Conservation (phyloP, 30 jellyfish, hydroid and myxozoan species). For the Aurelia sp. region DNA sequence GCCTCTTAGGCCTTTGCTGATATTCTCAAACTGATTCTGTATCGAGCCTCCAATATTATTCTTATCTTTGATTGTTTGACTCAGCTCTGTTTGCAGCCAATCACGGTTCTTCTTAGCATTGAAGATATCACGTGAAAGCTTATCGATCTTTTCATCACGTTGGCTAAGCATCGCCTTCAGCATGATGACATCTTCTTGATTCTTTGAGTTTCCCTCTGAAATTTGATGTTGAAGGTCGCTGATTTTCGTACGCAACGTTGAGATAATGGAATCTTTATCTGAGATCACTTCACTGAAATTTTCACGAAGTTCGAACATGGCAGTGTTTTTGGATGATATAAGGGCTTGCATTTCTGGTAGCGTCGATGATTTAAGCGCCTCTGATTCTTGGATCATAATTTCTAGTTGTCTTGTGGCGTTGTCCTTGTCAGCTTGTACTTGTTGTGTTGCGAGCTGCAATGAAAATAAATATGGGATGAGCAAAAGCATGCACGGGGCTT, state of each 20-base stretch:
- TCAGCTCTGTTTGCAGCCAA: conserved; percentile 78
- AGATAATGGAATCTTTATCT: conserved; percentile 78
- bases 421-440: conserved; percentile 51
- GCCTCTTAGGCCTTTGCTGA: conserved; percentile 91
- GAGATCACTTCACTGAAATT: conserved; percentile 80
- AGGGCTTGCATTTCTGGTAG: conserved; percentile 69
- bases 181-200: conserved; percentile 26
- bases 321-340: conserved; percentile 69
- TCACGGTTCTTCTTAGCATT: conserved; percentile 47
- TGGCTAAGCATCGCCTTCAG: conserved; percentile 25
- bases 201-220: conserved; percentile 6
- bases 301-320: conserved; percentile 82
- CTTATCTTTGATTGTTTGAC: conserved; percentile 75
- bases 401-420: conserved; percentile 43
- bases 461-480: not conserved
- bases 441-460: conserved; percentile 58
- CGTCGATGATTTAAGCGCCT: conserved; percentile 17
- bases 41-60: conserved; percentile 78
- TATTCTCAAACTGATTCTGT: conserved; percentile 71
- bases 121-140: conserved; percentile 31
- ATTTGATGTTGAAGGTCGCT: conserved; percentile 29
- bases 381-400: conserved; percentile 39
- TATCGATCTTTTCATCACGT: conserved; percentile 29
- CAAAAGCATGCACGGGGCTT: too few relatives aligned
- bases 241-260: conserved; percentile 48